Conservation (phyloP, 2,113 vertebrate species). For the Percina caprodes region DNA sequence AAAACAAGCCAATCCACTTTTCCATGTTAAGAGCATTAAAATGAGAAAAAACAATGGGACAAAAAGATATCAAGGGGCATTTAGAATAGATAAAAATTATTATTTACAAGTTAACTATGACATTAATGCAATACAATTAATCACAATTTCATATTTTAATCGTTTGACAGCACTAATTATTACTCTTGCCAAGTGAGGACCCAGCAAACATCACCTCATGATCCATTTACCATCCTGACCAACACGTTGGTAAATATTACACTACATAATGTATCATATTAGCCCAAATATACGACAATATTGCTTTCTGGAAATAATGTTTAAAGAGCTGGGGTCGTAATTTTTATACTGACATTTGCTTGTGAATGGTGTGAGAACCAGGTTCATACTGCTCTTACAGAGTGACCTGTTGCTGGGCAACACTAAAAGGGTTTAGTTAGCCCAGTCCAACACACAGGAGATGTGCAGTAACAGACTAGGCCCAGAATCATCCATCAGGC, state of each 20-base stretch:
- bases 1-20: no score
- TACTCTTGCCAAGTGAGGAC: not conserved
- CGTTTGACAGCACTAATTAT: not conserved
- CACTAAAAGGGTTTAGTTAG: conserved; percentile 5
- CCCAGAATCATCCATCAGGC: not conserved
- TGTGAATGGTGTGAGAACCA: not conserved
- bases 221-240: not conserved
- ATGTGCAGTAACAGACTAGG: not conserved
- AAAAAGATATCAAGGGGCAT: no score
- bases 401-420: not conserved
- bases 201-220: not conserved
- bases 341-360: not conserved
- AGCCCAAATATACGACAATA: not conserved
- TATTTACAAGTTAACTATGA: no score
- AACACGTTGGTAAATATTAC: not conserved
- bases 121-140: no score
- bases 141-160: no score
- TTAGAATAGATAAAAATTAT: no score
- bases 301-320: not conserved
- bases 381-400: not conserved
- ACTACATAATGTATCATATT: not conserved
- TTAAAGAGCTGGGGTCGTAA: not conserved
- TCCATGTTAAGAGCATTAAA: no score
- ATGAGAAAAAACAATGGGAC: no score
- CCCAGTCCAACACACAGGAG: conserved; percentile 3